These are phyloP conservation scores for Sebastes reedi DNA, from an alignment of 2,797 vertebrate genomes.

Conservation along the genomic window DNA sequence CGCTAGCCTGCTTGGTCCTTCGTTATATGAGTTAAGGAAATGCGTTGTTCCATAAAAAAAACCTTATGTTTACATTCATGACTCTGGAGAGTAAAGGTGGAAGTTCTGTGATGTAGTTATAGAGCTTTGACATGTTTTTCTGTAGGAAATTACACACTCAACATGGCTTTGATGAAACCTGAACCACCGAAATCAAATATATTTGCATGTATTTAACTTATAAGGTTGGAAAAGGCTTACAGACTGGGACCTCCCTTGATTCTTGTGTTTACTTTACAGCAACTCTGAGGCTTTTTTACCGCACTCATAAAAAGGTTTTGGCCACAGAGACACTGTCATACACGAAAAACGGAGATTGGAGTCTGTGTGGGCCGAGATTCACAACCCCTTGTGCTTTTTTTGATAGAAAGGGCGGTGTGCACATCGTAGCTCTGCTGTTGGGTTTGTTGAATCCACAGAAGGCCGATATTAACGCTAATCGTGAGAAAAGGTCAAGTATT, in stretches of 20 bases:
- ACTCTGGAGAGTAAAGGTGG: background rate
- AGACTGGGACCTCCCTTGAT: background rate
- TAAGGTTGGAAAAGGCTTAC: background rate
- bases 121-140: background rate
- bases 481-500: constrained; percentile 48
- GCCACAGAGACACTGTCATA: background rate
- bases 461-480: constrained; percentile 39
- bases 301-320: background rate
- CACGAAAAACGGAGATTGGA: background rate
- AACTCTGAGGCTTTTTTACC: background rate
- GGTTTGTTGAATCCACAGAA: constrained; percentile 15
- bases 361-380: background rate
- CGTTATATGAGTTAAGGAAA: background rate
- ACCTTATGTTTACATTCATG: background rate
- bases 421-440: background rate
- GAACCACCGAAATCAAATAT: background rate
- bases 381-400: background rate
- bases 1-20: background rate
- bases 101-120: background rate
- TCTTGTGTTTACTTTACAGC: background rate
- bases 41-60: background rate
- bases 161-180: background rate
- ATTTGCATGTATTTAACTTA: background rate
- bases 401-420: background rate
- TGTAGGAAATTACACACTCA: background rate